Base-by-base conservation (phyloP, 2,888 invertebrate genomes). In the Nemurella pictetii region DNA sequence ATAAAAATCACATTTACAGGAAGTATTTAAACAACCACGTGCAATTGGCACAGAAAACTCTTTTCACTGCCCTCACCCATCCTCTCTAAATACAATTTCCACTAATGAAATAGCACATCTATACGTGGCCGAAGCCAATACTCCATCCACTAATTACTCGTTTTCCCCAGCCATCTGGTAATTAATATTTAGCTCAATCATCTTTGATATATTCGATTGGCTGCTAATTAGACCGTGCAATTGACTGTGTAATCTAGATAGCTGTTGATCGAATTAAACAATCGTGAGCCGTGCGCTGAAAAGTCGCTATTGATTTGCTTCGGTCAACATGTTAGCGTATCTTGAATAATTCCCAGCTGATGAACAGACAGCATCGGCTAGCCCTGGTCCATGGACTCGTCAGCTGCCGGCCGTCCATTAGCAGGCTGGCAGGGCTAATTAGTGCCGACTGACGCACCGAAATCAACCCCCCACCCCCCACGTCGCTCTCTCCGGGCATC, bases 211-310 rank as follows among this genome's bases (percentile, higher is more conserved):
- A 55, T 55, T 55, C 55, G 55, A 55, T 55, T 55, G 55, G 15
- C 55, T 55, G 55, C 2, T 55, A 55, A 55, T 55, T 55, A 12
- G 55, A 55, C 55, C 55, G 55, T 55, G 15, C 55, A 55, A 55
- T 55, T 55, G 55, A 55, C 55, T 20, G 55, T 15, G 55, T 55
- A 55, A 55, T 55, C 55, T 55, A 78, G 78, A 27, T 29, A 29
- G 78, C 28, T 30, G 78, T 30, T 78, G 29, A 78, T 28, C 78
- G 4, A 78, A 78, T 78, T 28, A 78, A 78, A 78, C n/a, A 78
- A 78, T 78, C 78, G 30, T n/a, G 30, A 25, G 29, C 29, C 29
- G 30, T 78, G 25, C 74, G 20, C 28, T 78, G 26, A 55, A 7
- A 55, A 55, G 55, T 55, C 55, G 4, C 12, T 78, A 30, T 78